Evolutionary conservation across 2,888 invertebrate genomes (phyloP).

Genomic region (Linyphia triangularis): DNA sequence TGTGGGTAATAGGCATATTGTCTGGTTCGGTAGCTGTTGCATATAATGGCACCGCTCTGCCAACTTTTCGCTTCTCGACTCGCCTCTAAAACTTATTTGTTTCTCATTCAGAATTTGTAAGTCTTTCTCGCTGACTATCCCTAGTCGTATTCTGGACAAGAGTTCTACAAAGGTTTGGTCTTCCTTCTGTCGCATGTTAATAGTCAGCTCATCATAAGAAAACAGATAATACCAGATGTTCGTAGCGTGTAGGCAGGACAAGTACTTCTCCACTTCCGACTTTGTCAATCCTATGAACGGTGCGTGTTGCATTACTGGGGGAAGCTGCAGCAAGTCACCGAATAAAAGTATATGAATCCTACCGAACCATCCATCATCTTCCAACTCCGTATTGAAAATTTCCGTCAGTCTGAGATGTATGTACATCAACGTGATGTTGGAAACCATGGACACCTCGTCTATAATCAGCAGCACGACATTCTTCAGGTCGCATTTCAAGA

Average conservation of each 20-base stretch:
- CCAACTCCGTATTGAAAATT: slow-evolving; percentile 32
- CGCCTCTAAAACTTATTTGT: neutral
- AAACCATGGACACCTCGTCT: slow-evolving; percentile 46
- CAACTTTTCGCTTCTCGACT: neutral
- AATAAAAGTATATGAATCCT: slow-evolving; percentile 25
- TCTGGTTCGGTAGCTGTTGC: neutral
- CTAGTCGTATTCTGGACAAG: neutral
- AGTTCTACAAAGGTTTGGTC: slow-evolving; percentile 9
- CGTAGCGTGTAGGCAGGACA: neutral
- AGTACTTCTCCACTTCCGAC: neutral
- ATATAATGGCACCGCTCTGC: neutral
- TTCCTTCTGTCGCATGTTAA: slow-evolving; percentile 32
- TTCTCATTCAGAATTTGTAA: neutral
- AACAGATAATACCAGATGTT: slow-evolving; percentile 12
- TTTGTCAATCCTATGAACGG: neutral
- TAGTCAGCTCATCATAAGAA: slow-evolving; percentile 26
- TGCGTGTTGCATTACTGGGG: slow-evolving; percentile 7
- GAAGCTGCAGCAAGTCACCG: slow-evolving; percentile 45
- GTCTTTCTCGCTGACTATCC: neutral
- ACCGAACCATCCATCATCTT: slow-evolving; percentile 54
- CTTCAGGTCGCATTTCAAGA: neutral
- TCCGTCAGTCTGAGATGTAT: slow-evolving; percentile 53
- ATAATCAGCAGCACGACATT: slow-evolving; percentile 7
- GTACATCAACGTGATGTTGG: slow-evolving; percentile 14
- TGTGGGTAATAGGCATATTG: neutral